These are phyloP conservation scores for Loriculus beryllinus DNA, from an alignment of 2,797 vertebrate species.

Conservation along the genomic window DNA sequence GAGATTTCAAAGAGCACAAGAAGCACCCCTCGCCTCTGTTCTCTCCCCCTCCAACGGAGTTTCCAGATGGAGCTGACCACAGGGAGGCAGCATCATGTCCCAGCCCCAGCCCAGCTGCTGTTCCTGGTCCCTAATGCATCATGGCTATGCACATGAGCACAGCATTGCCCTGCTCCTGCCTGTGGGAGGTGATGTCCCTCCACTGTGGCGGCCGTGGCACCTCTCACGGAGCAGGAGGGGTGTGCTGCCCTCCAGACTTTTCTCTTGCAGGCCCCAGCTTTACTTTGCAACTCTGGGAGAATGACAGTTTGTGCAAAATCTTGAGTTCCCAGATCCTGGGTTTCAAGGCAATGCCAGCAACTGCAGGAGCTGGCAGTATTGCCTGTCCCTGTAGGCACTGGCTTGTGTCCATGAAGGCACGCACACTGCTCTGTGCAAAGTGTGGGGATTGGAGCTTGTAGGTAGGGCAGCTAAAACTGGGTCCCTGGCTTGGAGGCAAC, in stretches of 20 bases:
- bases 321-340: background rate
- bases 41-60: background rate
- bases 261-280: background rate
- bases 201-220: fast-evolving
- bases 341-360: background rate
- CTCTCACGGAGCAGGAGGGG: background rate
- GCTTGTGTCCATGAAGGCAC: fast-evolving
- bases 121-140: background rate
- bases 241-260: background rate
- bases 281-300: background rate
- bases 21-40: background rate
- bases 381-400: background rate
- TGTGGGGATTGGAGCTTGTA: background rate
- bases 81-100: background rate
- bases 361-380: background rate
- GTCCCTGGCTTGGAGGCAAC: background rate
- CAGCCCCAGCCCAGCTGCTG: background rate
- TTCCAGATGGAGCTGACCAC: background rate
- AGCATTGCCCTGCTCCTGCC: background rate
- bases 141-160: fast-evolving
- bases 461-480: background rate
- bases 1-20: background rate
- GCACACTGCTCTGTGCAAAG: fast-evolving
- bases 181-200: background rate
- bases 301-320: background rate